Evolutionary conservation across 2,113 vertebrate genomes (phyloP).

Genomic region (Oenanthe oenanthe): DNA sequence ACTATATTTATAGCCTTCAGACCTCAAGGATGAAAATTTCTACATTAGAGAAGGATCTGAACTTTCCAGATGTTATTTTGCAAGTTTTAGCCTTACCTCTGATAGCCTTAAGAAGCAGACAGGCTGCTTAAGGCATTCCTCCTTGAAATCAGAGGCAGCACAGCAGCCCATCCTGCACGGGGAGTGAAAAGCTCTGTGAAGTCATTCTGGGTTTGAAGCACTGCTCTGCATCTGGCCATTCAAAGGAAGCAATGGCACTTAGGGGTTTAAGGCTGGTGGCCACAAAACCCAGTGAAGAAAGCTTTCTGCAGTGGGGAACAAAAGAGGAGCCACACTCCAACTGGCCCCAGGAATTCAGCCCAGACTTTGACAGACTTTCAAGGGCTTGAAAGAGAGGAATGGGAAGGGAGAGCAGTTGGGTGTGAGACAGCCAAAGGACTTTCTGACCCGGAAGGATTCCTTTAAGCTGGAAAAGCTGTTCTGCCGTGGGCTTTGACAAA

Average conservation of each 20-base stretch:
- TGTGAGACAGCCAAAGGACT: conserved; percentile 43
- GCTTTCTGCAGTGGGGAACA: conserved; percentile 58
- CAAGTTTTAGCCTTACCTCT: conserved; percentile 47
- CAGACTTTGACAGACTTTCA: conserved; percentile 48
- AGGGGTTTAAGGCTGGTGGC: conserved; percentile 40
- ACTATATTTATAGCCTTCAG: neutral
- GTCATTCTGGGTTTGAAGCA: conserved; percentile 43
- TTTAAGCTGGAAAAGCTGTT: conserved; percentile 29
- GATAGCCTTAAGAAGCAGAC: neutral
- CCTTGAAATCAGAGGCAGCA: conserved; percentile 52
- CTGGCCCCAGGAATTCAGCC: conserved; percentile 66
- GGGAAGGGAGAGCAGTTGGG: conserved; percentile 29
- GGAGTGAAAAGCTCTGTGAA: conserved; percentile 46
- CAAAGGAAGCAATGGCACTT: conserved; percentile 50
- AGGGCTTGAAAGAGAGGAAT: conserved; percentile 47
- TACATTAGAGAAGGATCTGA: neutral
- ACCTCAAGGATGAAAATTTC: neutral
- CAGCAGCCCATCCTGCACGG: neutral
- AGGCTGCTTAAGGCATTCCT: conserved; percentile 50
- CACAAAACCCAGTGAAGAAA: conserved; percentile 16
- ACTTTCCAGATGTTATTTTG: conserved; percentile 23
- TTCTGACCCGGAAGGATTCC: conserved; percentile 63
- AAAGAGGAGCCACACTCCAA: conserved; percentile 68
- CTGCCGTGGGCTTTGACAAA: conserved; percentile 22
- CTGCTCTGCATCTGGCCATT: conserved; percentile 47